Percentiles rank a stretch among this genome's conserved stretches.
These are phyloP conservation scores for Neopipo cinnamomea DNA, from an alignment of 2,113 vertebrate species.

Conservation along the genomic window DNA sequence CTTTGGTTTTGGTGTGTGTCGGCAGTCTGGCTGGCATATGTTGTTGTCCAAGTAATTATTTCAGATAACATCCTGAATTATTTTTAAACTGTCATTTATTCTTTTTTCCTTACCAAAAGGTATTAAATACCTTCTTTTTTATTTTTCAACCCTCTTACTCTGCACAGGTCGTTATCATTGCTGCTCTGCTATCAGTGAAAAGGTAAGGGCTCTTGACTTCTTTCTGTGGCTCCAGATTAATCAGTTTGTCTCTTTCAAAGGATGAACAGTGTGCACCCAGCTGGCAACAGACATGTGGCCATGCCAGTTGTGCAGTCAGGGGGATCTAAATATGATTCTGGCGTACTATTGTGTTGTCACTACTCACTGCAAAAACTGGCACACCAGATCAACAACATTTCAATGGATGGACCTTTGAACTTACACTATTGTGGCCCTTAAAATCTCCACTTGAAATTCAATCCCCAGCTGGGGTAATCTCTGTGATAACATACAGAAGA, in stretches of 20 bases:
- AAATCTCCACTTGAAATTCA: background rate
- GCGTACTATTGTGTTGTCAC: background rate
- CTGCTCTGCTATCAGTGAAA: background rate
- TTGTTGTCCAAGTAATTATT: background rate
- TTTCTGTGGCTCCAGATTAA: background rate
- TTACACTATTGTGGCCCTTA: background rate
- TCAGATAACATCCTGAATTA: background rate
- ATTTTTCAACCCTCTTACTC: background rate
- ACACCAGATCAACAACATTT: background rate
- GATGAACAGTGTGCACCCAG: background rate
- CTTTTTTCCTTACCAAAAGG: background rate
- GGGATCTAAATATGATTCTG: background rate
- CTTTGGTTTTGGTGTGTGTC: background rate
- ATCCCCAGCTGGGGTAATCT: background rate
- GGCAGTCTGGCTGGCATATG: background rate
- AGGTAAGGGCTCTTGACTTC: background rate
- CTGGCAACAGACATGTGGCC: background rate
- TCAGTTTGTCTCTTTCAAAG: background rate
- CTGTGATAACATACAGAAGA: background rate
- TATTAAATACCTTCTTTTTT: background rate
- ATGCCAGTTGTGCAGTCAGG: background rate
- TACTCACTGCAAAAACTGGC: background rate
- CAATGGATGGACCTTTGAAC: background rate
- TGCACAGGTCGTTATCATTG: background rate
- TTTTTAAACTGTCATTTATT: background rate